Evolutionary conservation across 2,113 vertebrate species (phyloP).

Genomic region (Anthoscopus minutus): DNA sequence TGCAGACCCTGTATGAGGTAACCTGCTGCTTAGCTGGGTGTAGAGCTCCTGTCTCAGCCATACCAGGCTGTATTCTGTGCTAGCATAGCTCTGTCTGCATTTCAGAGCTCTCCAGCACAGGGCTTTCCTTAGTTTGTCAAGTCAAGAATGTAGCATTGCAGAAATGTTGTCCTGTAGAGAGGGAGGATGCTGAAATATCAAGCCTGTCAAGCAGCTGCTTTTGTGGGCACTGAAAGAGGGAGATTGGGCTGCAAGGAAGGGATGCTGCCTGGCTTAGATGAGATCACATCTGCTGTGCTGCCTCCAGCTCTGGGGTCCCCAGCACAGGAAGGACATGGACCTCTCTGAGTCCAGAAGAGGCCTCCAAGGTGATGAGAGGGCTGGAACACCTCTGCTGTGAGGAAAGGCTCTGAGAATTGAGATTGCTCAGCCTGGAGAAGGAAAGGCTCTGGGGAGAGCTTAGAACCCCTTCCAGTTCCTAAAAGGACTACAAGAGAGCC

Average conservation of each 20-base stretch:
- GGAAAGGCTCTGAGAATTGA: not conserved
- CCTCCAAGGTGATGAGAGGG: not conserved
- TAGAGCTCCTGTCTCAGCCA: not conserved
- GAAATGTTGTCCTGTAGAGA: not conserved
- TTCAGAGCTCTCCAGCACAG: not conserved
- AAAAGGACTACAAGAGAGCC: not conserved
- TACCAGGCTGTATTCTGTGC: not conserved
- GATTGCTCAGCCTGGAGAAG: not conserved
- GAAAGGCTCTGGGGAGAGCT: not conserved
- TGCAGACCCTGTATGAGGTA: not conserved
- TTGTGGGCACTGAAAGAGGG: not conserved
- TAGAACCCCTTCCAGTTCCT: not conserved
- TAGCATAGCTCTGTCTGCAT: not conserved
- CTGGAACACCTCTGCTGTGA: not conserved
- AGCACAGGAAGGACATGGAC: not conserved
- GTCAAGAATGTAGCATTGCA: not conserved
- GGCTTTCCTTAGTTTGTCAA: not conserved
- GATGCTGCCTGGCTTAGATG: fast-evolving
- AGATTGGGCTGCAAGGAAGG: not conserved
- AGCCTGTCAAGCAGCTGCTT: not conserved
- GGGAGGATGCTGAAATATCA: not conserved
- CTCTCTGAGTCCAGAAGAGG: not conserved
- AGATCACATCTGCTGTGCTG: not conserved
- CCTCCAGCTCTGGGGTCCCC: not conserved
- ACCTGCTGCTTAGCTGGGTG: not conserved